Percentiles rank a stretch among this genome's conserved stretches.
phyloP scores from a whole-genome alignment of 1,140 invertebrate genomes.

The Drosophila kanapiae region DNA sequence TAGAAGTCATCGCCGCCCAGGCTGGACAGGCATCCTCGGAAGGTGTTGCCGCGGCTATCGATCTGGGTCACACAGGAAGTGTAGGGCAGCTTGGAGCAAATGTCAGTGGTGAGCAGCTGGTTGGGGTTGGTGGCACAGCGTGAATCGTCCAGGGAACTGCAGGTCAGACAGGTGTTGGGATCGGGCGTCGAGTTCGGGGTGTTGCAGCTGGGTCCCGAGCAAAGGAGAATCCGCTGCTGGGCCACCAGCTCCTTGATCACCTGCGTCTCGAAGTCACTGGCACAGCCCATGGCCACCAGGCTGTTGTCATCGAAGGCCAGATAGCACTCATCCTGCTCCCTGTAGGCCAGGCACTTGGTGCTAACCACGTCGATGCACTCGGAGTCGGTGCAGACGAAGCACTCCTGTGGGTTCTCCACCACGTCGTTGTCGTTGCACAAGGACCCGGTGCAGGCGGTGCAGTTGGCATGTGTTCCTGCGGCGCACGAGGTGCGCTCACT shows the following conservation, averaged over 20 bases:
- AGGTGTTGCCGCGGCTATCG: conserved; percentile 52
- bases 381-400: conserved; percentile 45
- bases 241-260: conserved; percentile 62
- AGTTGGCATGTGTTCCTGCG: conserved; percentile 47
- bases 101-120: conserved; percentile 35
- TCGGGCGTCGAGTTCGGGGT: conserved; percentile 13
- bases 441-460: conserved; percentile 51
- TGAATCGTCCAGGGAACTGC: conserved; percentile 55
- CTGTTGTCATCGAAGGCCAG: conserved; percentile 45
- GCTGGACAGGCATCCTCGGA: conserved; percentile 61
- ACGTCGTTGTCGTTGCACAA: conserved; percentile 59
- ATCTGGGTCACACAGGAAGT: conserved; percentile 69
- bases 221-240: conserved; percentile 58
- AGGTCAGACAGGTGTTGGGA: conserved; percentile 59
- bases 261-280: conserved; percentile 69
- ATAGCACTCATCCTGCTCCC: conserved; percentile 66
- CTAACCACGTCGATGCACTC: conserved; percentile 35
- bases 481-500: conserved; percentile 56
- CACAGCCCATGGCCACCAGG: conserved; percentile 69
- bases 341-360: conserved; percentile 58
- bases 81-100: conserved; percentile 65
- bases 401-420: conserved; percentile 56
- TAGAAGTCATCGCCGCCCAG: conserved; percentile 54
- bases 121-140: conserved; percentile 77
- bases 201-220: conserved; percentile 69